phyloP scores from a whole-genome alignment of 2,888 invertebrate genomes.

The Lasioglossum oenotherae region DNA sequence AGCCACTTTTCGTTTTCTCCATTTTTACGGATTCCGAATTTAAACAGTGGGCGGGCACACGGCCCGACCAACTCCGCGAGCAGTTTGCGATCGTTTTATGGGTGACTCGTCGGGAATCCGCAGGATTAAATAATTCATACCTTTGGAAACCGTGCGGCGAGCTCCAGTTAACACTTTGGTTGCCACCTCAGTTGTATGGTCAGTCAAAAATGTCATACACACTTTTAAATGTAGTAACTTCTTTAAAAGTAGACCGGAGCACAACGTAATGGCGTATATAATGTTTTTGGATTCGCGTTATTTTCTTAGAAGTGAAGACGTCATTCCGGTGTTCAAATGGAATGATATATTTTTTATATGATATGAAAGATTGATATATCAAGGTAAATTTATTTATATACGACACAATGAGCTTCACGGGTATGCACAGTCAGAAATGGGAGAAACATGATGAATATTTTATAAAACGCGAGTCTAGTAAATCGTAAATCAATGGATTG shows the following conservation, averaged over 20 bases:
- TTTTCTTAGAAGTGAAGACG: too few relatives aligned
- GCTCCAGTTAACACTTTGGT: neutral
- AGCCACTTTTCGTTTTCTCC: slow-evolving; percentile 7
- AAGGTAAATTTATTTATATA: too few relatives aligned
- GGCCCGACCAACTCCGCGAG: neutral
- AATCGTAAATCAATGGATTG: too few relatives aligned
- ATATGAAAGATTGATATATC: too few relatives aligned
- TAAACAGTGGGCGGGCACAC: neutral
- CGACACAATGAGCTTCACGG: too few relatives aligned
- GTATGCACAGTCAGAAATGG: too few relatives aligned
- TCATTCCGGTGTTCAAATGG: too few relatives aligned
- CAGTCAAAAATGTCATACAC: neutral
- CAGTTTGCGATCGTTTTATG: neutral
- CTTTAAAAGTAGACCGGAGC: neutral
- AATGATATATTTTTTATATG: too few relatives aligned
- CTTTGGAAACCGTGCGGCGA: neutral
- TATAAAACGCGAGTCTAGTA: too few relatives aligned
- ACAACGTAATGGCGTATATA: too few relatives aligned
- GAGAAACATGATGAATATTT: too few relatives aligned
- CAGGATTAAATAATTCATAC: neutral
- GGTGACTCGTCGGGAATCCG: neutral
- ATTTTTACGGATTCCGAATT: neutral
- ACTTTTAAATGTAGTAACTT: neutral
- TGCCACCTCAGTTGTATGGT: neutral
- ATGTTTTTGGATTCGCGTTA: too few relatives aligned